Evolutionary conservation across 2,888 invertebrate species (phyloP).

Genomic region (Drosophila percnosoma): DNA sequence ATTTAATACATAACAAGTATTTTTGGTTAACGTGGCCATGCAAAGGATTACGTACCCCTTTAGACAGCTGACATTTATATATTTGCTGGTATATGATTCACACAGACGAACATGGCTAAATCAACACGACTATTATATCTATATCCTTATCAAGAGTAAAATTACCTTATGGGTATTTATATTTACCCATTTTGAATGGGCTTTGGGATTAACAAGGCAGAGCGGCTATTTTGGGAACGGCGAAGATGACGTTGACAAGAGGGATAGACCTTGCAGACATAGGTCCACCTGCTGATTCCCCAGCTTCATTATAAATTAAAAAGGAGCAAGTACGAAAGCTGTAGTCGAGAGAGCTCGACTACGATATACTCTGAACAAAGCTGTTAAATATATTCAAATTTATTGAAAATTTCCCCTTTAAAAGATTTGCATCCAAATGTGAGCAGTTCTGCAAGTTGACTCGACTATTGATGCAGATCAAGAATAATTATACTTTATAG

Average conservation of each 20-base stretch:
- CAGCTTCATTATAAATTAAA: neutral
- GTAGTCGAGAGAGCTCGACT: neutral
- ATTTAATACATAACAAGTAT: neutral
- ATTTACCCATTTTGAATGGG: neutral
- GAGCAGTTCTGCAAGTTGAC: no score
- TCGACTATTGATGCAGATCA: no score
- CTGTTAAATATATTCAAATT: neutral
- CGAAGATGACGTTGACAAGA: neutral
- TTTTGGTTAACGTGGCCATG: neutral
- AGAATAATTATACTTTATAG: no score
- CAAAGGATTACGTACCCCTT: neutral
- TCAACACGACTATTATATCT: neutral
- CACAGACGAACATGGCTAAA: neutral
- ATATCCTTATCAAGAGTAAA: neutral
- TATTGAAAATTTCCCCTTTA: no score
- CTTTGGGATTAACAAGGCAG: neutral
- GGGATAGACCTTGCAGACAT: neutral
- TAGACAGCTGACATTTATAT: neutral
- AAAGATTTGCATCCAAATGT: no score
- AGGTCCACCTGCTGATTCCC: neutral
- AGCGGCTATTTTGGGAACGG: neutral
- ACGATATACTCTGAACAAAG: neutral
- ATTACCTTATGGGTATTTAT: neutral
- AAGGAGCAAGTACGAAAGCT: neutral
- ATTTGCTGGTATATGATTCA: neutral